Evolutionary conservation across 2,888 invertebrate genomes (phyloP), one percentile per base, ranked within the genome.

Genomic region (Philonicus albiceps): DNA sequence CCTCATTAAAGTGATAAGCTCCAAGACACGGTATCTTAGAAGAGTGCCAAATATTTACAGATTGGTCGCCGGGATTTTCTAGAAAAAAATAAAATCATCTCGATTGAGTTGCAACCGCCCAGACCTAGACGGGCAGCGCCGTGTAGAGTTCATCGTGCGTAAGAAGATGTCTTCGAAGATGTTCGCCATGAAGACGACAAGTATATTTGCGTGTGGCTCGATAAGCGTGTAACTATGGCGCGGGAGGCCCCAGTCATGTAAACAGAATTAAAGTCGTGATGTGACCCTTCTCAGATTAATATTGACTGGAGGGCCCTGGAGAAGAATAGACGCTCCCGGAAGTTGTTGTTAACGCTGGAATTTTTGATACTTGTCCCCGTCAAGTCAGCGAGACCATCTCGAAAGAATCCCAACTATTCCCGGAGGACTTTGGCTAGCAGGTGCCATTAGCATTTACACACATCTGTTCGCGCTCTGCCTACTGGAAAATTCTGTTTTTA

Each of bases 251-350:
- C 53, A 30, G 27, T 40, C 49, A 72, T 55, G 83, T 40, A 72
- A 72, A 55, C 31, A 72, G 72, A 83, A 83, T 83, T 55, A 83
- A 49, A 83, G 83, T 64, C 83, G 37, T 83, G 64, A 37, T 83
- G 83, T 74, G 85, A 74, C 85, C 85, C 85, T 85, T 85, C 83
- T 40, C 64, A 83, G 83, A 83, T 83, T 83, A 83, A 83, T 83
- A 83, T 83, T 83, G 83, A 83, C 83, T 83, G 83, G 53, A 83
- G 83, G 72, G 83, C 83, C 83, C 83, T 72, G 72, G 83, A 80
- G 80, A 64, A 83, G 64, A 83, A 83, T 83, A 37, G 85, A 49
- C 34, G n/a, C 73, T 85, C 85, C 85, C 85, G 85, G 85, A 85
- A 85, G 75, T 85, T 31, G 27, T 85, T 72, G 75, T 85, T 85